Evolutionary conservation across 2,888 invertebrate genomes (phyloP).

Genomic region (Eulithis prunata): DNA sequence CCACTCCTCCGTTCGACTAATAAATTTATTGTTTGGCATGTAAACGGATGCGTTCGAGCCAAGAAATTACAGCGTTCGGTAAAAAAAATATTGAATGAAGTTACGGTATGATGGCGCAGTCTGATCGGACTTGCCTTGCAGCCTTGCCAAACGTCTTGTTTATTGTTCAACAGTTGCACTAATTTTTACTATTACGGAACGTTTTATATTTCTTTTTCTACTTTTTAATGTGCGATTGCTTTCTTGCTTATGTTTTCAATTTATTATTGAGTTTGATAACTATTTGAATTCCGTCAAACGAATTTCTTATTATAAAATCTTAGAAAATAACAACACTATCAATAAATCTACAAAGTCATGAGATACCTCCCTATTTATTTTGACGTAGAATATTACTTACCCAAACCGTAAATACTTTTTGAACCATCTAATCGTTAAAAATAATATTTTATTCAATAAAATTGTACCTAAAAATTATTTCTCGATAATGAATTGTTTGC

Average conservation of each 20-base stretch:
- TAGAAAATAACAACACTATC: background rate
- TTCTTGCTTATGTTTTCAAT: background rate
- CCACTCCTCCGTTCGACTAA: slow-evolving; percentile 82
- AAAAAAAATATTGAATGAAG: slow-evolving; percentile 84
- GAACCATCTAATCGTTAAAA: too few relatives aligned
- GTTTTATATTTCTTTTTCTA: slow-evolving; percentile 9
- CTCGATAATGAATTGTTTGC: slow-evolving; percentile 53
- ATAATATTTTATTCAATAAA: too few relatives aligned
- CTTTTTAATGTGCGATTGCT: slow-evolving; percentile 1
- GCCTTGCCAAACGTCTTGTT: slow-evolving; percentile 76
- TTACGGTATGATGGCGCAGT: slow-evolving; percentile 77
- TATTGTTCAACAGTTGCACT: slow-evolving; percentile 73
- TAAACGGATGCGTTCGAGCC: slow-evolving; percentile 84
- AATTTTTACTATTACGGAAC: slow-evolving; percentile 44
- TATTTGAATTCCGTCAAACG: background rate
- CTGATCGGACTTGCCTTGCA: slow-evolving; percentile 73
- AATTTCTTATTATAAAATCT: background rate
- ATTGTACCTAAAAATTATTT: slow-evolving; percentile 29
- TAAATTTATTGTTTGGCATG: slow-evolving; percentile 85
- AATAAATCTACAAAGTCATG: background rate
- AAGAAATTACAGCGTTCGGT: slow-evolving; percentile 83
- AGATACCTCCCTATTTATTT: background rate
- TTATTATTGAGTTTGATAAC: background rate
- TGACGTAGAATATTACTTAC: background rate
- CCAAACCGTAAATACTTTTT: too few relatives aligned